Percentiles rank a stretch among this genome's conserved stretches.
These are phyloP conservation scores for Temnothorax curvispinosus DNA, from an alignment of 1,140 invertebrate species.

Conservation along the genomic window DNA sequence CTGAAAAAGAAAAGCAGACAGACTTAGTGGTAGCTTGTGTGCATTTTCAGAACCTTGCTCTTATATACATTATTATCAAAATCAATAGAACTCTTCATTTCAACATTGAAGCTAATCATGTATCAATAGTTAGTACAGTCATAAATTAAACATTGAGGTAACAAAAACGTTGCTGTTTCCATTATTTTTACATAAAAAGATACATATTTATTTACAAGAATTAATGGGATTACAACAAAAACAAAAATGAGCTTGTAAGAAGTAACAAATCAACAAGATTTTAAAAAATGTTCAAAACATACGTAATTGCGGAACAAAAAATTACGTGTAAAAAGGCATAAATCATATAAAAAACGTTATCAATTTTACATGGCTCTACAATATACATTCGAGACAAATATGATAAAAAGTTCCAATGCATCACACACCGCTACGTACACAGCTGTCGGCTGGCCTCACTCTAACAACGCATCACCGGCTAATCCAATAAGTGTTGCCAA, in stretches of 20 bases:
- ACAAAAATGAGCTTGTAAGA: slow-evolving; percentile 9
- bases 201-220: slow-evolving; percentile 42
- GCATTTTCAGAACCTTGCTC: slow-evolving; percentile 70
- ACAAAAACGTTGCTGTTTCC: slow-evolving; percentile 11
- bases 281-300: background rate
- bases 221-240: background rate
- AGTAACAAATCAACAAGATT: background rate
- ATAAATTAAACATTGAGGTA: slow-evolving; percentile 21
- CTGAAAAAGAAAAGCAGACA: slow-evolving; percentile 84
- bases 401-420: slow-evolving; percentile 66
- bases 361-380: slow-evolving; percentile 37
- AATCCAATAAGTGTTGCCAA: slow-evolving; percentile 83
- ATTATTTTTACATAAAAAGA: slow-evolving; percentile 45
- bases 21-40: slow-evolving; percentile 81
- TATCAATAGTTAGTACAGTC: background rate
- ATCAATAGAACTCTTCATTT: slow-evolving; percentile 44
- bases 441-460: slow-evolving; percentile 74
- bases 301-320: slow-evolving; percentile 16
- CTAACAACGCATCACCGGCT: slow-evolving; percentile 81
- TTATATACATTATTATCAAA: slow-evolving; percentile 59
- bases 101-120: slow-evolving; percentile 13
- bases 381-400: slow-evolving; percentile 39
- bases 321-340: background rate
- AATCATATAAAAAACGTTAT: slow-evolving; percentile 12
- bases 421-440: slow-evolving; percentile 75